Conservation (phyloP, 1,140 invertebrate species). For the Calliphora vicina region DNA sequence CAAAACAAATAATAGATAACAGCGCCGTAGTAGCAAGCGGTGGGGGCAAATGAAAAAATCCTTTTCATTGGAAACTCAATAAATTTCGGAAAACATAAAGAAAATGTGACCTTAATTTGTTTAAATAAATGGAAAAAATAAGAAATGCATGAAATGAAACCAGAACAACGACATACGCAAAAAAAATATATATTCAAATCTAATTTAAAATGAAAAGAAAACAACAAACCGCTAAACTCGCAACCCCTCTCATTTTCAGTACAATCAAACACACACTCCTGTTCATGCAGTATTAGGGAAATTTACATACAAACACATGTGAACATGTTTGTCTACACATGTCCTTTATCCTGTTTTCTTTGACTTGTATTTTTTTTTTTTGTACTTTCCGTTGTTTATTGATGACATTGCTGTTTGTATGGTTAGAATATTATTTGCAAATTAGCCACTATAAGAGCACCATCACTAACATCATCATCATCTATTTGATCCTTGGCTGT, state of each 20-base stretch:
- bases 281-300: neutral
- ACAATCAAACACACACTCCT: neutral
- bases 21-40: neutral
- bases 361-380: neutral
- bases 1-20: constrained; percentile 24
- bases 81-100: neutral
- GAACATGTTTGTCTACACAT: constrained; percentile 1
- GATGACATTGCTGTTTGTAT: constrained; percentile 4
- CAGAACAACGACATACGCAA: constrained; percentile 41
- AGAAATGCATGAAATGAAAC: constrained; percentile 27
- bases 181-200: constrained; percentile 12
- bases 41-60: neutral
- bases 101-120: constrained; percentile 63
- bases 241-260: constrained; percentile 20
- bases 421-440: constrained; percentile 59
- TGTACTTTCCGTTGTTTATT: neutral
- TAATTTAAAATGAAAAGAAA: constrained; percentile 41
- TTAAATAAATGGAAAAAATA: constrained; percentile 52
- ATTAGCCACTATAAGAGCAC: constrained; percentile 50
- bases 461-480: constrained; percentile 35
- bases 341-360: neutral
- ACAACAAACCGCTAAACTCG: constrained; percentile 48
- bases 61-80: constrained; percentile 16
- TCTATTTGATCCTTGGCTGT: constrained; percentile 37
- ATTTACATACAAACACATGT: constrained; percentile 38